Conservation (phyloP, 1,140 invertebrate genomes). For the Tetragonula clypearis region DNA sequence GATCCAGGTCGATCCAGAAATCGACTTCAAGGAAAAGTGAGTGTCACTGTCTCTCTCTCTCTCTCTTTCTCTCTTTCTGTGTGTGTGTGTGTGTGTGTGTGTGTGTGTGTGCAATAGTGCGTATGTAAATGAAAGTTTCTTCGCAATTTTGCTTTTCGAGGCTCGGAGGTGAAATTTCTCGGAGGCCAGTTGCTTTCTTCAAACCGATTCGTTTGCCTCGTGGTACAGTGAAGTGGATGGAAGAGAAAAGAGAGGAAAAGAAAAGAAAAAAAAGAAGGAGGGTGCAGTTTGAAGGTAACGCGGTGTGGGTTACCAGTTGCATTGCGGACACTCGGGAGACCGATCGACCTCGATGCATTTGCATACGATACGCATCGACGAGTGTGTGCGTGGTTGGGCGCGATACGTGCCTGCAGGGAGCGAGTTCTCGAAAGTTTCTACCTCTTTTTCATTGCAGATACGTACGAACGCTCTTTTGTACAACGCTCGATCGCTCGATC, state of each 20-base stretch:
- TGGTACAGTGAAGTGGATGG: neutral
- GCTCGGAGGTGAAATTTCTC: neutral
- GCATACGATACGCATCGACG: conserved; percentile 12
- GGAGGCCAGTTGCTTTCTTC: neutral
- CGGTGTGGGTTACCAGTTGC: conserved; percentile 39
- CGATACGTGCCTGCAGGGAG: neutral
- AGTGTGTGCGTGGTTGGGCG: conserved; percentile 1
- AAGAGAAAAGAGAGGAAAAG: neutral
- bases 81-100: no score
- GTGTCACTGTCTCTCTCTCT: neutral
- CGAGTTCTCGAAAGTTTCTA: conserved; percentile 31
- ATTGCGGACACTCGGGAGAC: conserved; percentile 13
- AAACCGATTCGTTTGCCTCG: neutral
- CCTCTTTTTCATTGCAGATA: conserved; percentile 13
- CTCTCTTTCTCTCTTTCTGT: neutral
- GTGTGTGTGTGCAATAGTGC: neutral
- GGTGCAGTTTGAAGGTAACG: conserved; percentile 30
- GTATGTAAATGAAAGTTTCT: neutral
- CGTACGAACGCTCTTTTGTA: neutral
- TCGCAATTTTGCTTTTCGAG: neutral
- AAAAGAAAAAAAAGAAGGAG: neutral
- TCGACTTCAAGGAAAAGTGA: conserved; percentile 12
- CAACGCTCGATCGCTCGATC: neutral
- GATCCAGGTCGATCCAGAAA: conserved; percentile 19
- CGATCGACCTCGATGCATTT: conserved; percentile 47